Evolutionary conservation across 2,888 invertebrate genomes (phyloP), one percentile per base, ranked within the genome.

Genomic region (Torymus auratus): DNA sequence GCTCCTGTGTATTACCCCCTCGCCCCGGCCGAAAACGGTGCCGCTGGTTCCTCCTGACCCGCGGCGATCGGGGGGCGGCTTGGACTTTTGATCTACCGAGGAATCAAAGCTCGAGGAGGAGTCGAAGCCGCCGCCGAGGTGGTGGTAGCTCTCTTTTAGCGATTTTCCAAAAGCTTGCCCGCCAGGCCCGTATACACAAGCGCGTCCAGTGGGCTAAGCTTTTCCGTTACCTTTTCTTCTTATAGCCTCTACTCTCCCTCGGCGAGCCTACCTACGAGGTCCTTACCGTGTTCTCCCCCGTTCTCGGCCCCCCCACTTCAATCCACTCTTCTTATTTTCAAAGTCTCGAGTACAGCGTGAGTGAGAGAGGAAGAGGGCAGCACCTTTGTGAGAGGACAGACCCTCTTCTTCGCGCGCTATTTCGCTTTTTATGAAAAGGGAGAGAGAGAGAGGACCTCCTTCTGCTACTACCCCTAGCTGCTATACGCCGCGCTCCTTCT

Each of bases 371-470:
- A 23, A 3, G 28, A 71, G 79, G 53, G 67, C 78, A 78, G 56
- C 83, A 83, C 81, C 83, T 85, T 85, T 83, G 83, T 82, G 78
- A 82, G 84, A 82, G 71, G 61, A 84, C 81, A 84, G 84, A 78
- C 83, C 82, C 83, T 83, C 78, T 79, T 84, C 83, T 84, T 81
- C 71, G 78, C 76, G 79, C 83, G 80, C 86, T 85, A 85, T 85
- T 85, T 86, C 85, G 83, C 83, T 85, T 85, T 85, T 84, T 82
- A 83, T 78, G 76, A 83, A 83, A 85, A 83, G 82, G 68, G 50
- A 69, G 55, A 69, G 70, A 28, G 68, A 50, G 70, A 11, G 62
- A 55, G 62, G 17, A 76, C 41, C 71, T 69, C 78, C 81, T 79
- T 60, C 82, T 83, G 76, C 55, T 74, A 70, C 55, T 74, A 70